These are phyloP conservation scores for Mastomys coucha DNA, from an alignment of 2,113 vertebrate genomes.

Conservation along the genomic window DNA sequence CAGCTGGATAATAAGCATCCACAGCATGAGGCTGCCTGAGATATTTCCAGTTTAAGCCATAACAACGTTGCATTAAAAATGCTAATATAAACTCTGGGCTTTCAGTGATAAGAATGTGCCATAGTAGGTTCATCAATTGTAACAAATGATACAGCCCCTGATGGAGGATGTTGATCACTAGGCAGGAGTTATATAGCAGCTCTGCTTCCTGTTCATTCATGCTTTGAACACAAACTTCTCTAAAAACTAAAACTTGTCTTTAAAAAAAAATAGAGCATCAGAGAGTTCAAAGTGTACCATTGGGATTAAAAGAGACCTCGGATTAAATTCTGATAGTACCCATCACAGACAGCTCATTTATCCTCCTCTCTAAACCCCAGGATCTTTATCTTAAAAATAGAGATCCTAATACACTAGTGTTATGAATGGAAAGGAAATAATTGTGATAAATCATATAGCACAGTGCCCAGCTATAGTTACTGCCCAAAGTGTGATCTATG, in stretches of 20 bases:
- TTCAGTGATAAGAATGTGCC: not conserved
- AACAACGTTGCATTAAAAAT: not conserved
- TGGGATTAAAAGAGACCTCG: not conserved
- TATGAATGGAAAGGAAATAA: not conserved
- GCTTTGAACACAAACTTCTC: not conserved
- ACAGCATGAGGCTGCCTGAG: not conserved
- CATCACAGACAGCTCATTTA: not conserved
- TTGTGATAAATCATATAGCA: not conserved
- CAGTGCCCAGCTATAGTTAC: not conserved
- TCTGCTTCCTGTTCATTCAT: not conserved
- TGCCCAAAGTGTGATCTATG: not conserved
- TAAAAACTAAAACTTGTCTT: not conserved
- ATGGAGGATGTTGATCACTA: not conserved
- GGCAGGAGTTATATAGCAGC: not conserved
- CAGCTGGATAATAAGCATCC: not conserved
- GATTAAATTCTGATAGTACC: not conserved
- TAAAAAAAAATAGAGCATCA: not conserved
- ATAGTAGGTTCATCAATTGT: accelerated
- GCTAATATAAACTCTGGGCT: not conserved
- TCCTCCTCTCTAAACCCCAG: not conserved
- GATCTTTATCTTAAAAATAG: not conserved
- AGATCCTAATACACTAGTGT: not conserved
- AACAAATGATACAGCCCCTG: not conserved
- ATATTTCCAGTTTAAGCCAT: not conserved
- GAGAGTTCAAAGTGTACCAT: not conserved